Base-by-base conservation (phyloP, 2,113 vertebrate species). In the Petromus typicus region DNA sequence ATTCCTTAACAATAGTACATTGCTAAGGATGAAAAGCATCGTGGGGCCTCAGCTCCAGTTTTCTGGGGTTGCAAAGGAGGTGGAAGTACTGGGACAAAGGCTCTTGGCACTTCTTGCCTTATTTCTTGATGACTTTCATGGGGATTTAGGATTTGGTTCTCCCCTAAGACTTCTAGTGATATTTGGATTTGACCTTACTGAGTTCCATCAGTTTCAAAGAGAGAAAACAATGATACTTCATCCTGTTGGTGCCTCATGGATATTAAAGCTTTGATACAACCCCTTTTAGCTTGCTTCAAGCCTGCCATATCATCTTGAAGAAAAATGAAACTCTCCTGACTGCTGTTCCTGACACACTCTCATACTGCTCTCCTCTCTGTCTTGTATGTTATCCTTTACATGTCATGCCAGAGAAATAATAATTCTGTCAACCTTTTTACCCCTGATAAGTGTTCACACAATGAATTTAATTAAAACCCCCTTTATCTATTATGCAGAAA, bases 381-480 rank as follows among this genome's bases (percentile, higher is more conserved):
- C 91, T 96, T 97, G 92, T 95, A 43, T 73, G 95, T 73, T 76
- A 59, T 85, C 97, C 76, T 93, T 97, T 92, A 95, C 86, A 73
- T 97, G 94, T 73, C 48, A 88, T 96, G 56, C 75, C 96, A 90
- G 75, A 97, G 97, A 97, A 96, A 95, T 93, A 98, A 98, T 97
- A 96, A 96, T 91, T 97, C 63, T 94, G 23, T 94, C 95, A 97
- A 96, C 83, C 40, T 90, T 97, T 71, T 69, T 97, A 92, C n/a
- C 76, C 90, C 92, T 5, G 91, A 96, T 95, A 59, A 79, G 66
- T 96, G 75, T 37, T 81, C 84, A 90, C 93, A 92, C 93, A 97
- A 97, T 59, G 95, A 86, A 96, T 96, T 97, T 96, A 97, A 98
- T 97, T 96, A 97, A 98, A 98, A 95, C 81, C 95, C 91, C 16